Evolutionary conservation across 2,888 invertebrate genomes (phyloP), one percentile per base, ranked within the genome.

Genomic region (Amaurobius ferox): DNA sequence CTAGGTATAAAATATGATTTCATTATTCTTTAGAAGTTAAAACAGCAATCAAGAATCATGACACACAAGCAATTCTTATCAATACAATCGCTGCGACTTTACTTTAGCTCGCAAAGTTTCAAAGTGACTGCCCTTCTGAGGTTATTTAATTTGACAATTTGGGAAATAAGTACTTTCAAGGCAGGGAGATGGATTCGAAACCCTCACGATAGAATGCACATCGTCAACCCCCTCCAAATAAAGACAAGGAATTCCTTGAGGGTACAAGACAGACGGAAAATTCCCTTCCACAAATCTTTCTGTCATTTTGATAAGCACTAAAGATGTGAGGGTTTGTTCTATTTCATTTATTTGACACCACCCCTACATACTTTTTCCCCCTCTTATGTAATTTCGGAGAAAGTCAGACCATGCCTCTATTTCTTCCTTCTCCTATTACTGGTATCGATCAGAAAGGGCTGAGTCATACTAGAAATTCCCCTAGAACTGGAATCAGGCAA

Each of bases 311-410:
- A 23, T n/a, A 23, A 35, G 35, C 6, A 19, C 55, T 55, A 23
- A 3, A 55, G 23, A 55, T 23, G 23, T 16, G 23, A n/a, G 55
- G 55, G 19, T 55, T 55, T 23, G 55, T 55, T 55, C 55, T 55
- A 23, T 55, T 55, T 55, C 55, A 55, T 55, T 55, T 55, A 55
- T 55, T 55, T 23, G 55, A 23, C 55, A 55, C 55, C 55, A n/a
- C n/a, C 23, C 23, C 23, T 19, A 2, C 5, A 6, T 6, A 55
- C 23, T 35, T 35, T 35, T 44, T 44, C 35, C 6, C 9, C 9
- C 9, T 7, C 9, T 35, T 35, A 35, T 35, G n/a, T n/a, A n/a
- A n/a, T n/a, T n/a, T n/a, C n/a, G n/a, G n/a, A n/a, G n/a, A n/a
- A n/a, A n/a, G n/a, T n/a, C n/a, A n/a, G n/a, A n/a, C n/a, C n/a